Base-by-base conservation (phyloP, 2,797 vertebrate genomes). In the Neopelma chrysocephalum region DNA sequence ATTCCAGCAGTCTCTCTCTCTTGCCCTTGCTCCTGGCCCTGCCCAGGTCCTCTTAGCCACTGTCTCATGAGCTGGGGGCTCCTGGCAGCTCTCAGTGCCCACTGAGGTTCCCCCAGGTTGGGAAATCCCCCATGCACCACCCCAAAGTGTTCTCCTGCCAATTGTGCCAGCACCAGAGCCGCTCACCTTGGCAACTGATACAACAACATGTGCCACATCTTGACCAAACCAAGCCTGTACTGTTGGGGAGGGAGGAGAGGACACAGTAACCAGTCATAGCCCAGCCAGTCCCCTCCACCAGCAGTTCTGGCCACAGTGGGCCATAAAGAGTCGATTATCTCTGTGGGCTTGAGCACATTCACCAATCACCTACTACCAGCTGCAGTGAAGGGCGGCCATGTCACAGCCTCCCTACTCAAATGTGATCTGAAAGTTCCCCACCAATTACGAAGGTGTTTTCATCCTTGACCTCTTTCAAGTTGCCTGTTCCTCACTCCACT, bases 401-500 rank as follows among this genome's bases (percentile, higher is more conserved):
- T 64, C 87, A 38, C 78, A 71, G 7, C 77, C 87, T 88, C 62
- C 68, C 76, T 54, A 18, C 72, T 73, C 58, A 66, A 81, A 47
- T 32, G 51, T 66, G 38, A 87, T 64, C 77, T 64, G 54, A 48
- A 8, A 66, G 53, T 32, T 93, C 93, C 94, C 81, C 87, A 57
- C 77, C 95, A 96, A 82, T 95, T 96, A 96, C 0, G 0, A 84
- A 78, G 65, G 18, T 57, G 54, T 72, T 94, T 94, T 94, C 90
- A 87, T 81, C 71, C 62, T 85, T 93, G 89, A 96, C 89, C 93
- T 82, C 94, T 95, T 93, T 93, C 69, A 92, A 85, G 73, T 57
- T 78, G 62, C 70, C 62, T 90, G 70, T 72, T 88, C 82, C 77
- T 65, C 62, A 7, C 78, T 65, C 87, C 42, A 48, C 34, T 54